Evolutionary conservation across 2,888 invertebrate genomes (phyloP).

Genomic region (Hypolimnas misippus): DNA sequence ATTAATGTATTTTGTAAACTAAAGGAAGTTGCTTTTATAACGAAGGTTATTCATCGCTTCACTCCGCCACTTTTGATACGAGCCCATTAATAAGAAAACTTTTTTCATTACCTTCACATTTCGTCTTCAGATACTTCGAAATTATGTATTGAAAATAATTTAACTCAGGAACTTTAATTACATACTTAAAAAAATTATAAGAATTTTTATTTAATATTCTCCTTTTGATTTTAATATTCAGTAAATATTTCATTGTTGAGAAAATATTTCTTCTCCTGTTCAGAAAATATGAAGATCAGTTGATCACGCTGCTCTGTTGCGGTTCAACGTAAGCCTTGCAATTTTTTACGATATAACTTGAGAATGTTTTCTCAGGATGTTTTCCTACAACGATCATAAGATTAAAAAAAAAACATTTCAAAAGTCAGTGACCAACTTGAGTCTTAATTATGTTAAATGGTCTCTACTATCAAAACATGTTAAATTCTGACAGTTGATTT

Average conservation of each 20-base stretch:
- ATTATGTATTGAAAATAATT: slow-evolving; percentile 1
- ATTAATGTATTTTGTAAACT: slow-evolving; percentile 8
- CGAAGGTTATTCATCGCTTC: slow-evolving; percentile 9
- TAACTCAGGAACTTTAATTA: background rate
- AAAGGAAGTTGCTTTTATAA: slow-evolving; percentile 12
- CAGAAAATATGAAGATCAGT: too few relatives aligned
- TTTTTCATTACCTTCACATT: slow-evolving; percentile 18
- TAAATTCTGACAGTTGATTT: too few relatives aligned
- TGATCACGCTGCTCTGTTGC: too few relatives aligned
- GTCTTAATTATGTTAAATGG: too few relatives aligned
- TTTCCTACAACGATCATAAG: too few relatives aligned
- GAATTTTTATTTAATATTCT: too few relatives aligned
- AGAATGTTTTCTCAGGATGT: too few relatives aligned
- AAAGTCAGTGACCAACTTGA: too few relatives aligned
- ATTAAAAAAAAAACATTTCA: too few relatives aligned
- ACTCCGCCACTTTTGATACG: slow-evolving; percentile 4
- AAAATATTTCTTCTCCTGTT: background rate
- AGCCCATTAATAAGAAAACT: slow-evolving; percentile 16
- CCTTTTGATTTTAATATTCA: background rate
- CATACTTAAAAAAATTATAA: background rate
- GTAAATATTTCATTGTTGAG: background rate
- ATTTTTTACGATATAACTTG: too few relatives aligned
- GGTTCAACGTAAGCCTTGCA: too few relatives aligned
- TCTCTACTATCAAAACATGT: too few relatives aligned
- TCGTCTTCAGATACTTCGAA: background rate